Conservation (phyloP, 1,140 invertebrate genomes). For the Helicoverpa armigera region DNA sequence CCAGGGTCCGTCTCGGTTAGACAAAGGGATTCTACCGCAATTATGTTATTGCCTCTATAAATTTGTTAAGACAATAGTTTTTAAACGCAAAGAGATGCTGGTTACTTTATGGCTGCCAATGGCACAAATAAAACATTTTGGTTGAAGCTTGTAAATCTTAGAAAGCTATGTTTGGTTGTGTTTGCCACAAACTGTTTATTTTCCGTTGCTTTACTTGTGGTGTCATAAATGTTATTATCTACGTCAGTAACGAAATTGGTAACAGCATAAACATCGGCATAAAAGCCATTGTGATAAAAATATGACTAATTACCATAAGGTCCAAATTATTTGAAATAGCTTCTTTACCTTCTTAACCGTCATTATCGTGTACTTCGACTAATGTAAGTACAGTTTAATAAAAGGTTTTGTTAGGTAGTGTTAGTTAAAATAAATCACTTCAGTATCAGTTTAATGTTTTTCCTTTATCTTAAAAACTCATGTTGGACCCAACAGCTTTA, state of each 20-base stretch:
- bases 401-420: conserved; percentile 10
- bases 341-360: no score
- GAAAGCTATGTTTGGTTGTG: conserved; percentile 45
- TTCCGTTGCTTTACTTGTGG: background rate
- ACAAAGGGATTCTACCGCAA: conserved; percentile 76
- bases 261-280: no score
- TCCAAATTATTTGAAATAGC: no score
- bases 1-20: conserved; percentile 55
- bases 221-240: conserved; percentile 6
- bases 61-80: conserved; percentile 70
- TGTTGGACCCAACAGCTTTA: conserved; percentile 58
- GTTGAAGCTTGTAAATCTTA: conserved; percentile 46
- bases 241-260: background rate
- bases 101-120: conserved; percentile 73
- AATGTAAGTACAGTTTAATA: background rate
- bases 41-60: conserved; percentile 75
- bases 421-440: background rate
- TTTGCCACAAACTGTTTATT: conserved; percentile 37
- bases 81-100: conserved; percentile 61
- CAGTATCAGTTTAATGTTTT: conserved; percentile 43
- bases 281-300: no score
- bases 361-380: background rate
- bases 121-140: conserved; percentile 44
- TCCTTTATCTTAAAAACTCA: conserved; percentile 51
- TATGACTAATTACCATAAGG: no score